Base-by-base conservation (phyloP, 2,113 vertebrate genomes). In the Arizona elegans region DNA sequence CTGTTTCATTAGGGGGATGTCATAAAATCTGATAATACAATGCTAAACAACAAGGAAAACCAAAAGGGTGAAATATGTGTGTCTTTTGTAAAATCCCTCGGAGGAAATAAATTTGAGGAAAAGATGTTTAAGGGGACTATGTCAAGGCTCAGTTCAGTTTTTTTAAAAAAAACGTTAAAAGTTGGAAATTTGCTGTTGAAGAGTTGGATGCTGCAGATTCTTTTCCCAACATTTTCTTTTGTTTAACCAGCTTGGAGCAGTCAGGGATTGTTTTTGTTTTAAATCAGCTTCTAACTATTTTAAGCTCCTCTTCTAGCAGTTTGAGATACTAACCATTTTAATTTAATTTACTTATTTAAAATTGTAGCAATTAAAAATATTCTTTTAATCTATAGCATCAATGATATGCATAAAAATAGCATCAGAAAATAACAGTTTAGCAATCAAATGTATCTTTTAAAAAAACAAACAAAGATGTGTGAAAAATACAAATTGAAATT, bases 121-220 rank as follows among this genome's bases (percentile, higher is more conserved):
- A 92, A 95, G 29, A 95, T 95, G 91, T 87, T 96, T 95, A 96
- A 96, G 93, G 88, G 86, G 93, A 96, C 58, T 94, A 93, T 97
- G 91, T 96, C 94, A 97, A 97, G 94, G 94, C 95, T 97, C 96
- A 96, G 97, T 96, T 94, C 95, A 95, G 93, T 91, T 33, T 2
- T 91, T 33, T 2, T 7, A 2, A 33, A 95, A 95, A 70, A 96
- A 94, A 93, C 95, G 95, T 96, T 94, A 96, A 95, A 94, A 93
- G 89, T 93, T 94, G 81, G 75, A 92, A 95, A 96, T 96, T 96
- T 97, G 94, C 95, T 94, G 92, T 96, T 93, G 94, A 94, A 95
- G 94, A 93, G 91, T 96, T 96, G 93, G 95, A 93, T 95, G 95
- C 93, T 93, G 95, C 93, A 97, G 93, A 95, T 94, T 94, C 92